These are phyloP conservation scores for Dinocampus coccinellae DNA, from an alignment of 2,888 invertebrate genomes.

Conservation along the genomic window DNA sequence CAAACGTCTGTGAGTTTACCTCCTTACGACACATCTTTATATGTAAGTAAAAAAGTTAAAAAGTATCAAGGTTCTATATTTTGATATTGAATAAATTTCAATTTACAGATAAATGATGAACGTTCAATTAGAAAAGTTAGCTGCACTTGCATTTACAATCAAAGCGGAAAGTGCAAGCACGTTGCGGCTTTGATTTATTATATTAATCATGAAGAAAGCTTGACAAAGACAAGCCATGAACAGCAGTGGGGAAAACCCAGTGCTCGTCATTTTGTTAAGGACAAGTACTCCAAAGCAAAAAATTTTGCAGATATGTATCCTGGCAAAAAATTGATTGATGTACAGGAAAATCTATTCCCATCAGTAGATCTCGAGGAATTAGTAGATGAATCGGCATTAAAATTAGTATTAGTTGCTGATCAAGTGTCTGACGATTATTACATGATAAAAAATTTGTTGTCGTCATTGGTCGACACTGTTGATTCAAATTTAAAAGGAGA, in stretches of 20 bases:
- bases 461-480: conserved; percentile 36
- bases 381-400: conserved; percentile 26
- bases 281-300: conserved; percentile 41
- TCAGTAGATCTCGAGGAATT: conserved; percentile 19
- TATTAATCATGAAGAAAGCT: conserved; percentile 38
- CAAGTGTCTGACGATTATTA: conserved; percentile 26
- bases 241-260: conserved; percentile 44
- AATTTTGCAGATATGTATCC: conserved; percentile 39
- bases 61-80: background rate
- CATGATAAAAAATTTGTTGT: conserved; percentile 34
- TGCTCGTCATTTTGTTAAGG: conserved; percentile 40
- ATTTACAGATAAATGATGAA: conserved; percentile 34
- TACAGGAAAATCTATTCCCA: background rate
- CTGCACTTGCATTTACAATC: conserved; percentile 44
- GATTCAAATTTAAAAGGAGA: conserved; percentile 37
- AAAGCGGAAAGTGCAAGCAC: conserved; percentile 43
- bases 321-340: conserved; percentile 9
- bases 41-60: conserved; percentile 28
- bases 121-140: conserved; percentile 33
- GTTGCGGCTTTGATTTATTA: conserved; percentile 40
- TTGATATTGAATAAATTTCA: conserved; percentile 8
- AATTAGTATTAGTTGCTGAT: conserved; percentile 25
- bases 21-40: conserved; percentile 33
- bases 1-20: conserved; percentile 36
- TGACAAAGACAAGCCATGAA: conserved; percentile 40